phyloP scores from a whole-genome alignment of 1,140 invertebrate species.

The Liolophura sinensis region DNA sequence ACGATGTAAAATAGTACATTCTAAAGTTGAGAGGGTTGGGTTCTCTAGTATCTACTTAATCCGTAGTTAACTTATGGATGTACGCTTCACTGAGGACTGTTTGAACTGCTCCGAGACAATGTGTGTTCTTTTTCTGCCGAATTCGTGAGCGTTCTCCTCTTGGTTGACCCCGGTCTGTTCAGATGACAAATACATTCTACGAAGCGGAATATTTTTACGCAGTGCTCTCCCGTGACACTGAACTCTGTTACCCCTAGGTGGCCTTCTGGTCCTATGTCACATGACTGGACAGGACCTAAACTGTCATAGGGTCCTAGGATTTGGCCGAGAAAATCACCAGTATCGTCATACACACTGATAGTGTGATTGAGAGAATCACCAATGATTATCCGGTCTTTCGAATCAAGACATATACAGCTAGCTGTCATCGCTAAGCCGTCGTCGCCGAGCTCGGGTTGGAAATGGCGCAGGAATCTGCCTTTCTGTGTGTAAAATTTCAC shows the following conservation, averaged over 20 bases:
- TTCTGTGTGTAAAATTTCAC: slow-evolving; percentile 40
- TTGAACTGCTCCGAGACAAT: too few species aligned
- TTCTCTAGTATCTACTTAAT: too few species aligned
- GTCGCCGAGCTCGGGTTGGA: slow-evolving; percentile 28
- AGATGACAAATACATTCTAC: slow-evolving; percentile 45
- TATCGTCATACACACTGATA: slow-evolving; percentile 41
- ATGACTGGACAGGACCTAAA: slow-evolving; percentile 38
- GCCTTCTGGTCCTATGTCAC: slow-evolving; percentile 48
- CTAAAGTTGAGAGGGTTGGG: too few species aligned
- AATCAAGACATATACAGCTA: slow-evolving; percentile 34
- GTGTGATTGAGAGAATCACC: slow-evolving; percentile 49
- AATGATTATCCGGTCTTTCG: slow-evolving; percentile 36
- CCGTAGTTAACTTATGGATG: too few species aligned
- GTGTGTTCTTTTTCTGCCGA: background rate
- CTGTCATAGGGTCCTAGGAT: slow-evolving; percentile 42
- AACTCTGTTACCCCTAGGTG: slow-evolving; percentile 48
- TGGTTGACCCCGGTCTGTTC: slow-evolving; percentile 38
- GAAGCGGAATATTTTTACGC: slow-evolving; percentile 52
- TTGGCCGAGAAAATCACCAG: slow-evolving; percentile 35
- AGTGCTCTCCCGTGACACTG: slow-evolving; percentile 43
- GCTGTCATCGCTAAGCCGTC: slow-evolving; percentile 37
- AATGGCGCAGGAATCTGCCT: slow-evolving; percentile 36
- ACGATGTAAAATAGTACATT: too few species aligned
- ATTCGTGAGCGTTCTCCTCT: slow-evolving; percentile 32
- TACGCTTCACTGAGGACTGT: too few species aligned